Percentiles rank a stretch among this genome's conserved stretches.
These are phyloP conservation scores for Burhinus bistriatus DNA, from an alignment of 2,113 vertebrate species.

Conservation along the genomic window DNA sequence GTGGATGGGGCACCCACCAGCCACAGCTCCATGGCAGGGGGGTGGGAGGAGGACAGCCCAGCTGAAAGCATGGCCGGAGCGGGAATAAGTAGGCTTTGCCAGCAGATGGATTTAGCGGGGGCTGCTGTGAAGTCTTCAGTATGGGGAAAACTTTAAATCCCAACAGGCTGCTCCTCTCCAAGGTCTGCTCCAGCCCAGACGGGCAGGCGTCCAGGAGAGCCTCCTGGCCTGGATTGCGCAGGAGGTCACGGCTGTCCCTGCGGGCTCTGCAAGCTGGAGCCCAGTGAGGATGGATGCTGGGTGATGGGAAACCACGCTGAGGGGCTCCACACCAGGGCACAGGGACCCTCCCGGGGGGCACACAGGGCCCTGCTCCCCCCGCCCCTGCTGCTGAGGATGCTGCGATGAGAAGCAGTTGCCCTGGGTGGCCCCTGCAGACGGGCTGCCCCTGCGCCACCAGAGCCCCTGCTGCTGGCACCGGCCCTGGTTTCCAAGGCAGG, in stretches of 20 bases:
- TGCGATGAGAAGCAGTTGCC: neutral
- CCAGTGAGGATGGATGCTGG: rapidly evolving
- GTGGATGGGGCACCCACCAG: neutral
- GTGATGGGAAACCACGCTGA: neutral
- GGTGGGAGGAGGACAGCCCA: neutral
- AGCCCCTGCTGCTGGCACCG: neutral
- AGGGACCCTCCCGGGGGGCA: neutral
- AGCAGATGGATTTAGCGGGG: neutral
- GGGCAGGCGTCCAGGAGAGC: neutral
- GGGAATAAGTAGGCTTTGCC: neutral
- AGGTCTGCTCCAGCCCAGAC: neutral
- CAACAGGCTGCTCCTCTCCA: neutral
- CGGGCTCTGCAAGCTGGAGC: neutral
- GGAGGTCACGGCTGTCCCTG: neutral
- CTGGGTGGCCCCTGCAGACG: neutral
- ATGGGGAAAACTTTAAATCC: neutral
- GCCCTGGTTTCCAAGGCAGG: neutral
- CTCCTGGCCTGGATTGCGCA: neutral
- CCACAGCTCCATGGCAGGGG: neutral
- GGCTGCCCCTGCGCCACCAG: neutral
- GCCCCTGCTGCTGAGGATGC: rapidly evolving
- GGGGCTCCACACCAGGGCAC: rapidly evolving
- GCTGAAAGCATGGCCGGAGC: neutral
- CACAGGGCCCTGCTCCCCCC: neutral
- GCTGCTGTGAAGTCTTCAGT: neutral